Evolutionary conservation across 1,140 invertebrate genomes (phyloP), one percentile per base, ranked within the genome.

Genomic region (Eubasilissa regina): DNA sequence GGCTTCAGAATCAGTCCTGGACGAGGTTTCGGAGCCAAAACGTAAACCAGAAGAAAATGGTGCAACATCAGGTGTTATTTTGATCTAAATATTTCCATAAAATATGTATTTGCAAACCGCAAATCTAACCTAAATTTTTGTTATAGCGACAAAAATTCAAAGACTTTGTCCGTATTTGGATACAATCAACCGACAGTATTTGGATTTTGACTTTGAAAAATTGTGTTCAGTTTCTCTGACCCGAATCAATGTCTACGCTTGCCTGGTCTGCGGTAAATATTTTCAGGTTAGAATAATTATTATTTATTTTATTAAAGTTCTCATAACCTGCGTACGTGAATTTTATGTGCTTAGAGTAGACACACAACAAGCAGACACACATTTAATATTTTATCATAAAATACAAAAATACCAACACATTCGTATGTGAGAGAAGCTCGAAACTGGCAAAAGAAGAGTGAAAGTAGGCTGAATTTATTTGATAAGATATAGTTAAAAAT

Each of bases 201-300:
- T 99, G 66, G 99, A 99, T 90, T 99, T 99, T 92, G 99, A 99
- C 90, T 99, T 99, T 92, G 99, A 99, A 87, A 99, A 99, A 87
- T 89, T 99, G 4, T 99, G 99, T 87, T 99, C 98, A 0, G 94
- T 99, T 19, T 99, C 98, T 3, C 87, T 99, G 55, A 99, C 98
- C 0, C 94, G 99, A 85, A 98, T 99, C 73, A 99, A 99, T 91
- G 98, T 99, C 21, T 99, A 99, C 89, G 98, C 98, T n/a, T 99
- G 99, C 87, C 90, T 99, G 45, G 97, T 99, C 1, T 99, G 99
- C 89, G 99, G 99, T 19, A 99, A 99, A 90, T 99, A 99, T 87
- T 99, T 99, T 86, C 99, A 89, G 87, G 89, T 89, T 83, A 79
- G 79, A 47, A 62, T 3, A 19, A 47, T 25, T 10, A 47, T 25